Evolutionary conservation across 2,113 vertebrate genomes (phyloP).

Genomic region (Himantopus leucocephalus): DNA sequence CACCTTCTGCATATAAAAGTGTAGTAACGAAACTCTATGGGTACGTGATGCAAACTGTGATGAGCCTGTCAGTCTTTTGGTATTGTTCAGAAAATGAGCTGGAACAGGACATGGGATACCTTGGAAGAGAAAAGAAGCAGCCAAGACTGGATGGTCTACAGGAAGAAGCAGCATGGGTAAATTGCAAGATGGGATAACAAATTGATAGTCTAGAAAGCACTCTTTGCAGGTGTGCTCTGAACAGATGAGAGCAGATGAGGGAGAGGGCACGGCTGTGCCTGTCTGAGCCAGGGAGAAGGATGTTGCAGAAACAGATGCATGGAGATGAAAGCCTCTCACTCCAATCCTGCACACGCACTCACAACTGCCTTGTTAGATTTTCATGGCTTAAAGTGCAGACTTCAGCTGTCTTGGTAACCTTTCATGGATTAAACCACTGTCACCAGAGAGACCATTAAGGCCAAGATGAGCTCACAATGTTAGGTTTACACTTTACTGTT

Average conservation of each 20-base stretch:
- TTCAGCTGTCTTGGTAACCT: background rate
- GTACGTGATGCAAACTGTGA: background rate
- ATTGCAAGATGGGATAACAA: background rate
- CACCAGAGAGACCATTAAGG: background rate
- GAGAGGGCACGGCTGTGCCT: background rate
- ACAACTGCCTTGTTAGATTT: background rate
- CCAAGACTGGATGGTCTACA: background rate
- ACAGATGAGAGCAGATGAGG: rapidly evolving
- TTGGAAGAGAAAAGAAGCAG: background rate
- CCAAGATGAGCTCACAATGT: background rate
- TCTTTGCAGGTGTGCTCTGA: background rate
- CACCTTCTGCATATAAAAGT: background rate
- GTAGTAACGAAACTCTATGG: background rate
- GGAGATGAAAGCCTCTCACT: background rate
- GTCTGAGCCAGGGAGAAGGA: background rate
- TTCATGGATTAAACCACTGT: background rate
- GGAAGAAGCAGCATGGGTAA: background rate
- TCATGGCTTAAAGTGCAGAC: background rate
- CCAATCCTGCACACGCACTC: background rate
- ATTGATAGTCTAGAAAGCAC: background rate
- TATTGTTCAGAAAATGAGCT: background rate
- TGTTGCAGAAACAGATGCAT: background rate
- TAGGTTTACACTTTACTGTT: background rate
- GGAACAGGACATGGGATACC: background rate
- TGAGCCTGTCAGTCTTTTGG: background rate